These are phyloP conservation scores for Corydoras sp. DNA, from an alignment of 2,113 vertebrate species.

Conservation along the genomic window DNA sequence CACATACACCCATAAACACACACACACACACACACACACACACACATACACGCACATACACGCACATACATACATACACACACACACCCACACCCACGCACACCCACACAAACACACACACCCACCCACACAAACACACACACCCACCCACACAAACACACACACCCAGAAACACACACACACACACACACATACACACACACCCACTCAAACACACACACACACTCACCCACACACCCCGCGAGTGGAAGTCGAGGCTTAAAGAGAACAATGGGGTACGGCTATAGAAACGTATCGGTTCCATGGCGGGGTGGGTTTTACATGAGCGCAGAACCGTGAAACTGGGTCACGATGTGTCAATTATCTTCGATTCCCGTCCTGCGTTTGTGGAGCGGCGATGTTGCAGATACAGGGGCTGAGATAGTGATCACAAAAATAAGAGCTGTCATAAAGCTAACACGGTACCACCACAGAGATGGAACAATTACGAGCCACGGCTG, in stretches of 20 bases:
- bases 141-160: too few relatives aligned
- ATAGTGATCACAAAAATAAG: not conserved
- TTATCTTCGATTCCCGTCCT: not conserved
- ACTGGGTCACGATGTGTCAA: not conserved
- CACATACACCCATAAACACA: not conserved
- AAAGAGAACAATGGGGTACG: conserved; percentile 2
- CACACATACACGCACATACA: not conserved
- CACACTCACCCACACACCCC: not conserved
- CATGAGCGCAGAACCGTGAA: not conserved
- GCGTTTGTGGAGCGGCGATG: not conserved
- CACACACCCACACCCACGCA: too few relatives aligned
- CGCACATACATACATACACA: not conserved
- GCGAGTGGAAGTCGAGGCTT: not conserved
- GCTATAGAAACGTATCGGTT: not conserved
- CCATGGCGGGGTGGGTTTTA: not conserved
- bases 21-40: conserved; percentile 2
- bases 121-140: too few relatives aligned
- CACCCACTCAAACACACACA: not conserved
- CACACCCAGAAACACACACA: not conserved
- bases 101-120: too few relatives aligned
- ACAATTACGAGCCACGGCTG: not conserved
- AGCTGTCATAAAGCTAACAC: not conserved
- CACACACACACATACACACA: conserved; percentile 1
- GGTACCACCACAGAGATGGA: not conserved
- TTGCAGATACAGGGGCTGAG: not conserved